These are phyloP conservation scores for Gibbula magus DNA, from an alignment of 2,888 invertebrate species.

Conservation along the genomic window DNA sequence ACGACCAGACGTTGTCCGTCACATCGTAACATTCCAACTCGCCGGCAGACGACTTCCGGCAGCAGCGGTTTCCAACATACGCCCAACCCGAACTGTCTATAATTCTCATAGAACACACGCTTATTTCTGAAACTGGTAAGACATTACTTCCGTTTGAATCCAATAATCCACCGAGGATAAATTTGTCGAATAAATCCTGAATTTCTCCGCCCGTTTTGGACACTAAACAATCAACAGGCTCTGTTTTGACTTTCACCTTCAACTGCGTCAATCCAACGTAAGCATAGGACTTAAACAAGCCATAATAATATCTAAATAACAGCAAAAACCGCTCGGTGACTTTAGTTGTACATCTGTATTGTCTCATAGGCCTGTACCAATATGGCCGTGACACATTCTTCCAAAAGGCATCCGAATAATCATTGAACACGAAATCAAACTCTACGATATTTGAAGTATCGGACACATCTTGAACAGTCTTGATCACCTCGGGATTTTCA, in stretches of 20 bases:
- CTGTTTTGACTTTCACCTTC: constrained; percentile 15
- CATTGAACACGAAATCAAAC: neutral
- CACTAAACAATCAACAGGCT: constrained; percentile 26
- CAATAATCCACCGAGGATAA: constrained; percentile 16
- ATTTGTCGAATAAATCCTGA: constrained; percentile 20
- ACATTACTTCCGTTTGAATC: neutral
- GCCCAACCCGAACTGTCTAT: constrained; percentile 31
- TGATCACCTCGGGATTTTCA: too few species aligned
- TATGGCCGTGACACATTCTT: neutral
- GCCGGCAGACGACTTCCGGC: constrained; percentile 19
- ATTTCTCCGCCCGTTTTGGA: neutral
- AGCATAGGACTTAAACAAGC: constrained; percentile 29
- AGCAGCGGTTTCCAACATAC: constrained; percentile 31
- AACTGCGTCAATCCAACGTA: neutral
- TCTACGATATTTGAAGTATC: neutral
- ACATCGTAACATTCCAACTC: constrained; percentile 20
- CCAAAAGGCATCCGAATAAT: neutral
- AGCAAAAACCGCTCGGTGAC: constrained; percentile 28
- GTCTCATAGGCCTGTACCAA: neutral
- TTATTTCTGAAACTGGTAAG: neutral
- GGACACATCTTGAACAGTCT: neutral
- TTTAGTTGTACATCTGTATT: neutral
- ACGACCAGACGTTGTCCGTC: constrained; percentile 31
- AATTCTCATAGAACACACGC: constrained; percentile 30
- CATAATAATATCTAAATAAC: constrained; percentile 36